Percentiles rank a stretch among this genome's conserved stretches.
Conservation (phyloP, 92 coral and sea anemone genomes). For the Palythoa heliodiscus region DNA sequence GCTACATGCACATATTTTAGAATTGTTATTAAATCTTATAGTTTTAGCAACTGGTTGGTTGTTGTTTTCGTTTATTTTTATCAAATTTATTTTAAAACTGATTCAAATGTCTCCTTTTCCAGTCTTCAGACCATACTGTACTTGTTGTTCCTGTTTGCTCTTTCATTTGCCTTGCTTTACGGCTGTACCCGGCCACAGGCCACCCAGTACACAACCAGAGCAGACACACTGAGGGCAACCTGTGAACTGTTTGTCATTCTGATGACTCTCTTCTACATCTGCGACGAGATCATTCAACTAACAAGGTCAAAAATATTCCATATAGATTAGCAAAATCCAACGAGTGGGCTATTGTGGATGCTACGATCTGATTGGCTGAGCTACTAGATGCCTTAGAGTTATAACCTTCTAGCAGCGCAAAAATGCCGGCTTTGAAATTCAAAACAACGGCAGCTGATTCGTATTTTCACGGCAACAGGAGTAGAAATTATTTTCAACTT, state of each 20-base stretch:
- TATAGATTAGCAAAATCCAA: background rate
- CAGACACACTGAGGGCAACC: conserved; percentile 59
- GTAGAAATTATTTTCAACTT: no score
- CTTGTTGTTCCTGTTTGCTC: conserved; percentile 59
- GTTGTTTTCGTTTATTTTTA: background rate
- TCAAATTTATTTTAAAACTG: background rate
- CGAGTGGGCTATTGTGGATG: no score
- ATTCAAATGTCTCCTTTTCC: background rate
- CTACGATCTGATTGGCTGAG: no score
- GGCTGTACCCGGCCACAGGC: conserved; percentile 68
- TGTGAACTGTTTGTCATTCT: conserved; percentile 63
- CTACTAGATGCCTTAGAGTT: no score
- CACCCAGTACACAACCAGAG: conserved; percentile 53
- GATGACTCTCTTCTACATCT: conserved; percentile 68
- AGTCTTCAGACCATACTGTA: conserved; percentile 67
- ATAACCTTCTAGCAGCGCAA: no score
- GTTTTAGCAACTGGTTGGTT: background rate
- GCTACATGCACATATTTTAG: no score
- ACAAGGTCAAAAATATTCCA: conserved; percentile 48
- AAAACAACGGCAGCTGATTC: no score
- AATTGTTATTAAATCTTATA: no score
- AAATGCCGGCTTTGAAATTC: no score
- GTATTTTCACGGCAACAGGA: no score
- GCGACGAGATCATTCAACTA: conserved; percentile 78
- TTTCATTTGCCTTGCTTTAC: conserved; percentile 66